Evolutionary conservation across 1,140 invertebrate species (phyloP).

Genomic region (Asobara japonica): DNA sequence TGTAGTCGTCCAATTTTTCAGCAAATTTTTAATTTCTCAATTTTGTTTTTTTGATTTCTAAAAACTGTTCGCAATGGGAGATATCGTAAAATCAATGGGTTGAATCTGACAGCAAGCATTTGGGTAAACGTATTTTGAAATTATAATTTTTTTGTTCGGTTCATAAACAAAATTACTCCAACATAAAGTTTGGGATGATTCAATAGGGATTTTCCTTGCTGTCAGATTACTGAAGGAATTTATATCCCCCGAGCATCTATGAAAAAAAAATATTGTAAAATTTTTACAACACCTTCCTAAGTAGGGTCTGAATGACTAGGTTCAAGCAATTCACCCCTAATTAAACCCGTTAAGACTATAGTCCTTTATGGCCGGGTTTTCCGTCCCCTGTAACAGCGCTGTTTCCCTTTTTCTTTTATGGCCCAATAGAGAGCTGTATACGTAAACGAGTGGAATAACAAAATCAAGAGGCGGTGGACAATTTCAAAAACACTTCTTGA

Average conservation of each 20-base stretch:
- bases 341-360: slow-evolving; percentile 55
- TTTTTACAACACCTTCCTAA: background rate
- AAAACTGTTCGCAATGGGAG: too few relatives aligned
- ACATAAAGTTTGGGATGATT: background rate
- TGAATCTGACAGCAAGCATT: too few relatives aligned
- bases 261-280: background rate
- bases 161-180: too few relatives aligned
- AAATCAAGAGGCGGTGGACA: background rate
- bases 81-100: too few relatives aligned
- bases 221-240: background rate
- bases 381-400: background rate
- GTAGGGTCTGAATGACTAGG: background rate
- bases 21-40: too few relatives aligned
- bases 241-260: background rate
- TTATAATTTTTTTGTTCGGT: too few relatives aligned
- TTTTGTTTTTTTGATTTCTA: too few relatives aligned
- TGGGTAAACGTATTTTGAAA: too few relatives aligned
- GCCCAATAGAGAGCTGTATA: slow-evolving; percentile 9
- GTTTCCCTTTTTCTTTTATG: slow-evolving; percentile 23
- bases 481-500: too few relatives aligned
- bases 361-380: slow-evolving; percentile 40
- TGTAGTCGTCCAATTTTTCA: too few relatives aligned
- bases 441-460: slow-evolving; percentile 23
- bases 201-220: background rate
- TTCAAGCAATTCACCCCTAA: slow-evolving; percentile 47